A percentile compares a stretch with the other conserved stretches of the same genome.
Evolutionary conservation across 2,888 invertebrate species (phyloP).

Genomic region (Volucella zonaria): DNA sequence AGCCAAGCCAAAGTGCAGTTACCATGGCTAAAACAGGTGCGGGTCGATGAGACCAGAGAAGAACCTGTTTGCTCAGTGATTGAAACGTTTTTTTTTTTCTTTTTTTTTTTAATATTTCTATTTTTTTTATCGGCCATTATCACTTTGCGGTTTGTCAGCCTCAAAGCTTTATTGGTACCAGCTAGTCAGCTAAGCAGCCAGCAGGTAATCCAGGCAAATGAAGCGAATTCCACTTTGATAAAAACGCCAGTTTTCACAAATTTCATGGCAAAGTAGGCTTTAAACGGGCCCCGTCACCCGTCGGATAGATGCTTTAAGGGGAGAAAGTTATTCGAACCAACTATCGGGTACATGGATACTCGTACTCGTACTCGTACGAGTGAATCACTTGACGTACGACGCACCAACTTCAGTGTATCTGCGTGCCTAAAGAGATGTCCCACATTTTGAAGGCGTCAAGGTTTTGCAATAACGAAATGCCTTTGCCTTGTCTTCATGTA

Average conservation of each 20-base stretch:
- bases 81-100: constrained; percentile 47
- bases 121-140: constrained; percentile 44
- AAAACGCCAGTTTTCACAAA: constrained; percentile 51
- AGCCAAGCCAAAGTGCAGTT: not conserved
- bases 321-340: not conserved
- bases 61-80: constrained; percentile 44
- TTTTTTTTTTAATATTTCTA: constrained; percentile 22
- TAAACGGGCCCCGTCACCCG: not conserved
- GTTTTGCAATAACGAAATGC: constrained; percentile 50
- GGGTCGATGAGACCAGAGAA: constrained; percentile 40
- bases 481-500: constrained; percentile 25
- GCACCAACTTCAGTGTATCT: constrained; percentile 1
- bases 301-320: constrained; percentile 38
- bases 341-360: not conserved
- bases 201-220: constrained; percentile 1
- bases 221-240: constrained; percentile 51
- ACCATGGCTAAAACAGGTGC: constrained; percentile 35
- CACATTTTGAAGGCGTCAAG: constrained; percentile 58
- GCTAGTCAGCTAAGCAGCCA: not conserved
- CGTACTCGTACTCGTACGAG: not conserved
- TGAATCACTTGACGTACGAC: constrained; percentile 4
- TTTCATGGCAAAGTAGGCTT: constrained; percentile 8
- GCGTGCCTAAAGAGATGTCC: constrained; percentile 16
- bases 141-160: constrained; percentile 51
- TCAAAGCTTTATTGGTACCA: not conserved